These are phyloP conservation scores for Lutjanus argentimaculatus DNA, from an alignment of 2,797 vertebrate species.

Conservation along the genomic window DNA sequence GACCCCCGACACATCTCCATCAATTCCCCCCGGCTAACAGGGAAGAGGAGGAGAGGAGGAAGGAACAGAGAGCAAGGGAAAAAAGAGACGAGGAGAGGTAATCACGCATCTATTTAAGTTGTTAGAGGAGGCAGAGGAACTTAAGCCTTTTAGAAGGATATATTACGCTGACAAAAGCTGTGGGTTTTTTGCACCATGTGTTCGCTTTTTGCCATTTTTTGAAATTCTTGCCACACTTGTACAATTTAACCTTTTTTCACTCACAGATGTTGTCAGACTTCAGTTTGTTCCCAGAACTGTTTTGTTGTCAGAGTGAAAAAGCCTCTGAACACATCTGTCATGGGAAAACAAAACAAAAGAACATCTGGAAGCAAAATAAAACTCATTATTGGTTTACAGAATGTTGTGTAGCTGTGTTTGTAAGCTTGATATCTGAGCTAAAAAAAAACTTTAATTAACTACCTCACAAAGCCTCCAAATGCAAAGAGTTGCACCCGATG, in stretches of 20 bases:
- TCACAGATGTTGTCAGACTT: background rate
- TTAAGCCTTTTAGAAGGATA: background rate
- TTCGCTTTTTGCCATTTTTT: too few relatives aligned
- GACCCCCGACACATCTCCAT: slow-evolving; percentile 67
- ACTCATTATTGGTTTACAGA: background rate
- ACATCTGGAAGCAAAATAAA: slow-evolving; percentile 39
- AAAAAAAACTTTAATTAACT: too few relatives aligned
- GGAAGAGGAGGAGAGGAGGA: slow-evolving; percentile 16
- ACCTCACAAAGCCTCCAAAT: too few relatives aligned
- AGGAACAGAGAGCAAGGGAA: background rate
- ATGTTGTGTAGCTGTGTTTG: background rate
- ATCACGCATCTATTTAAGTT: slow-evolving; percentile 37
- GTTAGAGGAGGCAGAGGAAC: background rate
- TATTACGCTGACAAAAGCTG: background rate
- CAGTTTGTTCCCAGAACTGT: background rate
- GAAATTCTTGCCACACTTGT: too few relatives aligned
- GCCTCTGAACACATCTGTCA: background rate
- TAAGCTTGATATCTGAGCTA: too few relatives aligned
- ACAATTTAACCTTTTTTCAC: background rate
- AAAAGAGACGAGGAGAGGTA: background rate
- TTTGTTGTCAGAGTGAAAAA: slow-evolving; percentile 6
- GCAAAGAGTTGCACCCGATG: too few relatives aligned
- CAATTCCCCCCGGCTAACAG: slow-evolving; percentile 23
- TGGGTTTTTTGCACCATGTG: too few relatives aligned
- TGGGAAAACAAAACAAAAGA: slow-evolving; percentile 3